Conservation (phyloP, 1,140 invertebrate genomes). For the Heliconius himera region DNA sequence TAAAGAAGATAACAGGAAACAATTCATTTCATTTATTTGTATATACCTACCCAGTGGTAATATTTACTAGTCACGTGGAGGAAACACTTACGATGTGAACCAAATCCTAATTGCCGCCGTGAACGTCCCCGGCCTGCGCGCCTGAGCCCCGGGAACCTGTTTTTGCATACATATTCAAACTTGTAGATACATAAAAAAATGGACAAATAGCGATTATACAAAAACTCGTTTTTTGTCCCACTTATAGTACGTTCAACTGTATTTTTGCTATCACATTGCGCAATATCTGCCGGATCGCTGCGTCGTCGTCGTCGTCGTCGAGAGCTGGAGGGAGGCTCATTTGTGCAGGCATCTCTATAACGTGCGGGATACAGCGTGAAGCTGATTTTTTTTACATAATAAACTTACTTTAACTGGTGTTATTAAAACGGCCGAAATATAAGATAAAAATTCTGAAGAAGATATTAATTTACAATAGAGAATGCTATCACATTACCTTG, state of each 20-base stretch:
- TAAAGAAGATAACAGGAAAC: neutral
- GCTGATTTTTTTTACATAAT: no score
- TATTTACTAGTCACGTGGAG: no score
- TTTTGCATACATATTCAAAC: neutral
- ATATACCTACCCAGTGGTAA: no score
- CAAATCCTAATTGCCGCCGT: neutral
- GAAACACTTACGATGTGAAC: neutral
- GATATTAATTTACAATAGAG: no score
- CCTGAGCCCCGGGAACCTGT: neutral
- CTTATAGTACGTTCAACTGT: constrained; percentile 26
- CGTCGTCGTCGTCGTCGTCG: constrained; percentile 1
- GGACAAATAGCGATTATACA: constrained; percentile 18
- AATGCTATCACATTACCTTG: no score
- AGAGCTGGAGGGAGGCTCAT: neutral
- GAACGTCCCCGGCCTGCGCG: neutral
- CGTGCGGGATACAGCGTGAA: no score
- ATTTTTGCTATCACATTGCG: constrained; percentile 20
- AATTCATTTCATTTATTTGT: neutral
- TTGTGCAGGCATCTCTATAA: neutral
- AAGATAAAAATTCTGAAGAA: no score
- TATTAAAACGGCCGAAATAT: no score
- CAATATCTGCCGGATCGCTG: constrained; percentile 6
- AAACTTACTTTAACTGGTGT: neutral
- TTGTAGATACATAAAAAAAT: neutral
- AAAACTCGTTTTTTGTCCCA: constrained; percentile 24